phyloP scores from a whole-genome alignment of 2,888 invertebrate species.

The Thecophora atra region DNA sequence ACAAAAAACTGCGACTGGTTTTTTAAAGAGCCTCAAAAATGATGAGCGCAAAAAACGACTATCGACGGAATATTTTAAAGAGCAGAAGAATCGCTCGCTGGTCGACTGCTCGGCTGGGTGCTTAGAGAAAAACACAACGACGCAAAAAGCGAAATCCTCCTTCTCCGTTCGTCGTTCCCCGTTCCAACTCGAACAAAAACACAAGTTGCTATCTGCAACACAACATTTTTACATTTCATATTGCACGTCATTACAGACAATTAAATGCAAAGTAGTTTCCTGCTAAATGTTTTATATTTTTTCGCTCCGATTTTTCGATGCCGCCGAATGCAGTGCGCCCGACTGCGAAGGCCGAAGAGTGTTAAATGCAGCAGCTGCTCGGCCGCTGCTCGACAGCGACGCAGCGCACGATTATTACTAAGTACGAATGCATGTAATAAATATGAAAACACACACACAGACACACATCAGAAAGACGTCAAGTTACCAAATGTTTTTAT shows the following conservation, averaged over 20 bases:
- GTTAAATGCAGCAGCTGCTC: conserved; percentile 22
- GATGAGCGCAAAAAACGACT: not conserved
- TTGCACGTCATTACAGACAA: conserved; percentile 67
- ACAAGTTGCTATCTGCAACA: conserved; percentile 24
- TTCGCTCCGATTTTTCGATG: conserved; percentile 22
- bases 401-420: not conserved
- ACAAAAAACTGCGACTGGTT: no score
- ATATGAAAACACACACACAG: conserved; percentile 26
- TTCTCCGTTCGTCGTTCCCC: no score
- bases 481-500: conserved; percentile 1
- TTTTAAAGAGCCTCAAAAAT: not conserved
- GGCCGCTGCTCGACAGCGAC: not conserved
- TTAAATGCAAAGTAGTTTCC: conserved; percentile 67
- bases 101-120: not conserved
- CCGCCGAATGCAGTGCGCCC: not conserved
- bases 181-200: not conserved
- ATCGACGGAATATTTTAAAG: not conserved
- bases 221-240: conserved; percentile 64
- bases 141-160: not conserved
- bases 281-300: conserved; percentile 56
- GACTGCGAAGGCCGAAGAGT: conserved; percentile 3
- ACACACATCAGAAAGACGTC: conserved; percentile 30
- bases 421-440: not conserved
- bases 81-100: not conserved
- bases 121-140: not conserved